Conservation (phyloP, 2,113 vertebrate species). For the Falcunculus frontatus region DNA sequence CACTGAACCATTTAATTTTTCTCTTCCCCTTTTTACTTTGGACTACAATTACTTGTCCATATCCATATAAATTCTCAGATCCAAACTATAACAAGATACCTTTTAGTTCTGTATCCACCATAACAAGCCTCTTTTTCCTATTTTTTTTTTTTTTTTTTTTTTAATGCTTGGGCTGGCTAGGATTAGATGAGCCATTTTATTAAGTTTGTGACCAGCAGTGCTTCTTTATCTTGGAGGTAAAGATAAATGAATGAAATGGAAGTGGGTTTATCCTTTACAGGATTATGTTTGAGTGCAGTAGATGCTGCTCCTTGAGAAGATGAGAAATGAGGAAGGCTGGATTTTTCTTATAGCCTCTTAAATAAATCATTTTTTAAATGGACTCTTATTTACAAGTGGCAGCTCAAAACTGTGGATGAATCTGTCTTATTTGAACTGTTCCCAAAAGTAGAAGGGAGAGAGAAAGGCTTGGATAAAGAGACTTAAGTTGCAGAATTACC, state of each 20-base stretch:
- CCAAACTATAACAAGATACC: background rate
- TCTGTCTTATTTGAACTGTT: background rate
- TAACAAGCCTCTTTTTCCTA: background rate
- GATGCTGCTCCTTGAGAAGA: background rate
- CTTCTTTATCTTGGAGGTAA: background rate
- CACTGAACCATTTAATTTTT: background rate
- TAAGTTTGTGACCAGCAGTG: background rate
- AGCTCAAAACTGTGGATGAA: background rate
- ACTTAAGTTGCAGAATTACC: background rate
- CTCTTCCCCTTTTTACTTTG: background rate
- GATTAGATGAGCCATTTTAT: constrained; percentile 4
- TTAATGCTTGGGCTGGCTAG: background rate
- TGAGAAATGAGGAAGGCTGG: background rate
- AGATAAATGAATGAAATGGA: background rate
- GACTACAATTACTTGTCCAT: background rate
- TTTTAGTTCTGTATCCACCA: background rate
- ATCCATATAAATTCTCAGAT: background rate
- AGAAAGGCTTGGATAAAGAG: background rate
- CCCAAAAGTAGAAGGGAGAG: background rate
- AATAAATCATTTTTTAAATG: background rate
- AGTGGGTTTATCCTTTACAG: background rate
- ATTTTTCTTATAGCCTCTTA: background rate
- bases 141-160: background rate
- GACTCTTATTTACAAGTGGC: background rate
- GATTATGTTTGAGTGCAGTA: background rate